phyloP scores from a whole-genome alignment of 2,888 invertebrate species.

The Megastigmus dorsalis region DNA sequence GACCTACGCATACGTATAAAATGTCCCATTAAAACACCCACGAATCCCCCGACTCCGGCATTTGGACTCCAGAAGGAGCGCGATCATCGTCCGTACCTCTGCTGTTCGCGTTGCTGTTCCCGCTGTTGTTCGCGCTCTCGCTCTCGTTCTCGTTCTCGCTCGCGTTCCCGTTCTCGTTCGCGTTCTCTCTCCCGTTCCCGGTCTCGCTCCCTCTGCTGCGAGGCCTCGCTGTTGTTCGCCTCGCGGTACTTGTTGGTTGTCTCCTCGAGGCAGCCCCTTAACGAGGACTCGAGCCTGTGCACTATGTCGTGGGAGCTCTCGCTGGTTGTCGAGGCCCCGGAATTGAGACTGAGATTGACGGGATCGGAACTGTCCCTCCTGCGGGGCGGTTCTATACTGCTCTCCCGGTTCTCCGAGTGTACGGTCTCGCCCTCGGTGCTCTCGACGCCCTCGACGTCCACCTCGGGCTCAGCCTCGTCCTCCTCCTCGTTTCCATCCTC shows the following conservation, averaged over 20 bases:
- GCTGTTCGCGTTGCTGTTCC: conserved; percentile 29
- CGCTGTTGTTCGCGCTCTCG: conserved; percentile 12
- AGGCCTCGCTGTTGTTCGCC: conserved; percentile 22
- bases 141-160: conserved; percentile 5
- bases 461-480: conserved; percentile 69
- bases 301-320: conserved; percentile 70
- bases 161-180: not conserved
- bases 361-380: conserved; percentile 87
- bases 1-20: conserved; percentile 62
- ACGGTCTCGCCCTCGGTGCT: conserved; percentile 74
- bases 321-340: conserved; percentile 71
- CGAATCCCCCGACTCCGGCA: too few species aligned
- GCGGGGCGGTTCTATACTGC: conserved; percentile 76
- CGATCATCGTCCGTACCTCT: conserved; percentile 8
- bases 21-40: too few species aligned
- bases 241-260: conserved; percentile 45
- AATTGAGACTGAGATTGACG: conserved; percentile 82
- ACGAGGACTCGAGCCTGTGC: conserved; percentile 65
- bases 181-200: conserved; percentile 2
- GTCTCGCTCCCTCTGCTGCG: conserved; percentile 14
- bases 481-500: conserved; percentile 73
- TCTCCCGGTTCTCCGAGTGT: conserved; percentile 69
- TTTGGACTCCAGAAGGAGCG: too few species aligned
- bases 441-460: conserved; percentile 75
- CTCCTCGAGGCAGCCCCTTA: conserved; percentile 42